Conservation (phyloP, 2,888 invertebrate genomes). For the Drosophila histrio region DNA sequence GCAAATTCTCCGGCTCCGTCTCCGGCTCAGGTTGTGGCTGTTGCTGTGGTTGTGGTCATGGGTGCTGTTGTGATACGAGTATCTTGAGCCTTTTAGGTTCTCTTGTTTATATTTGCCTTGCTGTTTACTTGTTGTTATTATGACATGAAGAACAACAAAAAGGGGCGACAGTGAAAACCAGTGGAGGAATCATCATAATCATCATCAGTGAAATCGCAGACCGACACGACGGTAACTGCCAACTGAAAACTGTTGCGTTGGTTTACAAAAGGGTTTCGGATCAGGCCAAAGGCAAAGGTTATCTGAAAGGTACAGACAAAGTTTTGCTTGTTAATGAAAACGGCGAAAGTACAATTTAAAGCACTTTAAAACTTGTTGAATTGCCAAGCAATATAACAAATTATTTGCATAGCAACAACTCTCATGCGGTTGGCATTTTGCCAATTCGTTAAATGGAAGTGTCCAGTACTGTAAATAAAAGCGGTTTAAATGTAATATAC, state of each 20-base stretch:
- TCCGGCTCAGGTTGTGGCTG: constrained; percentile 13
- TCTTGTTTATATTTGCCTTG: constrained; percentile 64
- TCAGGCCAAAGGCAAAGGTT: constrained; percentile 20
- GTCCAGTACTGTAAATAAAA: constrained; percentile 21
- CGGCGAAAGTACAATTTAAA: constrained; percentile 35
- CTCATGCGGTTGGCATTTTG: constrained; percentile 2
- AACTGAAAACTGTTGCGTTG: constrained; percentile 60
- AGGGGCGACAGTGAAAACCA: constrained; percentile 16
- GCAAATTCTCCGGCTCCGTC: background rate
- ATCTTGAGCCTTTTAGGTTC: constrained; percentile 48
- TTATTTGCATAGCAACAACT: constrained; percentile 30
- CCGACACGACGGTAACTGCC: background rate
- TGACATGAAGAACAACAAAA: constrained; percentile 55
- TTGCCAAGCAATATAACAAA: constrained; percentile 40
- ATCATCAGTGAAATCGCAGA: constrained; percentile 20
- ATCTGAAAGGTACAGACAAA: constrained; percentile 17
- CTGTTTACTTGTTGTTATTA: constrained; percentile 53
- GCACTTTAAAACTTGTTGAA: constrained; percentile 56
- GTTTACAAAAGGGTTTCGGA: constrained; percentile 26
- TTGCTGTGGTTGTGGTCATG: constrained; percentile 8
- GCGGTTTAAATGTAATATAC: constrained; percentile 23
- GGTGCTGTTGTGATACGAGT: constrained; percentile 10
- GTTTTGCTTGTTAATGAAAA: constrained; percentile 28
- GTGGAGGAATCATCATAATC: constrained; percentile 43
- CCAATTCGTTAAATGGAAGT: constrained; percentile 4